A percentile compares a stretch with the other conserved stretches of the same genome.
Conservation (phyloP, 2,888 invertebrate species). For the Fissipunctia ypsillon region DNA sequence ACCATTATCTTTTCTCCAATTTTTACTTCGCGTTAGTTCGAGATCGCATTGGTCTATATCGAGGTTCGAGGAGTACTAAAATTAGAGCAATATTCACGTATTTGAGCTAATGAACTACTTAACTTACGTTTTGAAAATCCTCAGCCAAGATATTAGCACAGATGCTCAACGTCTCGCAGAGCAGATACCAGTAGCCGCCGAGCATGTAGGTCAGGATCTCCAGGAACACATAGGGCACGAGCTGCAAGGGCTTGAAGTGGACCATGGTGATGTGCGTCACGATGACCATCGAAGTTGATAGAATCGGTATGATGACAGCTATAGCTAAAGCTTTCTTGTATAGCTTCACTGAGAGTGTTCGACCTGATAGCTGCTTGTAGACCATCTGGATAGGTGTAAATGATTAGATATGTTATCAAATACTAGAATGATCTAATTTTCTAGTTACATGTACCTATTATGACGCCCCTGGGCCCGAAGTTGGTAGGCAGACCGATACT, state of each 20-base stretch:
- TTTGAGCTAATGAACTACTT: neutral
- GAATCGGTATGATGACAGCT: slow-evolving; percentile 90
- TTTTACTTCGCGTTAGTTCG: neutral
- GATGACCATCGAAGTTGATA: slow-evolving; percentile 92
- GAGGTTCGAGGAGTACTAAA: neutral
- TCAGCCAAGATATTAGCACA: slow-evolving; percentile 92
- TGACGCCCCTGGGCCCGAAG: neutral
- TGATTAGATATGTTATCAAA: neutral
- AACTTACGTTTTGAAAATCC: slow-evolving; percentile 91
- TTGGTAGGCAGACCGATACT: neutral
- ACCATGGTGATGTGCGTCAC: slow-evolving; percentile 93
- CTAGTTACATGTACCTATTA: neutral
- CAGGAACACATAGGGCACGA: slow-evolving; percentile 93
- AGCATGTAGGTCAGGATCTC: slow-evolving; percentile 93
- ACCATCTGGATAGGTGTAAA: slow-evolving; percentile 80
- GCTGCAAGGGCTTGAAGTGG: slow-evolving; percentile 91
- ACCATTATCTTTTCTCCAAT: neutral
- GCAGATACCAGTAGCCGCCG: slow-evolving; percentile 93
- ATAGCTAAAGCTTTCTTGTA: slow-evolving; percentile 91
- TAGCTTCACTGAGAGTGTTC: slow-evolving; percentile 89
- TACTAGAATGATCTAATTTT: neutral
- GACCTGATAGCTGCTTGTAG: slow-evolving; percentile 91
- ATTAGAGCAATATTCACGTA: neutral
- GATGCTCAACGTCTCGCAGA: slow-evolving; percentile 92
- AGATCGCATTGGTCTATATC: neutral